Evolutionary conservation across 1,140 invertebrate species (phyloP).

Genomic region (Danaus melanippus): DNA sequence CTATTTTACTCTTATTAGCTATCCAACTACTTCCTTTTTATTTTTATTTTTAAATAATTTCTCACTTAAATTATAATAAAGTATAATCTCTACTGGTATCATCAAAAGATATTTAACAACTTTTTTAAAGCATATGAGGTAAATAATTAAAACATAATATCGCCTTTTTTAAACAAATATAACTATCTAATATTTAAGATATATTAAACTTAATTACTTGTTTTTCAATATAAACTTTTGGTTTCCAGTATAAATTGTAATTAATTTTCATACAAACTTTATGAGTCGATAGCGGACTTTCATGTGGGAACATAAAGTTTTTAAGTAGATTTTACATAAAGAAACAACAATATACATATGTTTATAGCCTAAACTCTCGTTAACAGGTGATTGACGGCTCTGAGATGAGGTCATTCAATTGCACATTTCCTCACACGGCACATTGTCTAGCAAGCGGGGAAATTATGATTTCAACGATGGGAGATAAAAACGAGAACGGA

Average conservation of each 20-base stretch:
- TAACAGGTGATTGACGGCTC: constrained; percentile 79
- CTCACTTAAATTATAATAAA: too few relatives aligned
- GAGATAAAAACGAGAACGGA: constrained; percentile 85
- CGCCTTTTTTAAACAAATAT: too few relatives aligned
- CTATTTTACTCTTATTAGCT: constrained; percentile 13
- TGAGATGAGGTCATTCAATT: constrained; percentile 82
- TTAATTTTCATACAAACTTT: constrained; percentile 3
- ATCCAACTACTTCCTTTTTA: constrained; percentile 4
- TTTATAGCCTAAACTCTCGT: constrained; percentile 46
- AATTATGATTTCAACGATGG: constrained; percentile 96
- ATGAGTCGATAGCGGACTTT: background rate
- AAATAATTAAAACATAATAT: too few relatives aligned
- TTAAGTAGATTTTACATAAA: too few relatives aligned
- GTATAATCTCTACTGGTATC: too few relatives aligned
- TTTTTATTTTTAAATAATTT: background rate
- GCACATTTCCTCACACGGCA: constrained; percentile 90
- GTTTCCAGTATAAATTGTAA: too few relatives aligned
- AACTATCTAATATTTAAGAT: too few relatives aligned
- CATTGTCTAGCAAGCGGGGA: constrained; percentile 94
- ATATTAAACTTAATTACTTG: too few relatives aligned
- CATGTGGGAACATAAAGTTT: background rate
- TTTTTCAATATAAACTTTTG: too few relatives aligned
- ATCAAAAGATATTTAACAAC: too few relatives aligned
- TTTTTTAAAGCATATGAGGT: too few relatives aligned
- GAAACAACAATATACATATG: background rate